Evolutionary conservation across 2,797 vertebrate species (phyloP).

Genomic region (Thalassophryne amazonica): DNA sequence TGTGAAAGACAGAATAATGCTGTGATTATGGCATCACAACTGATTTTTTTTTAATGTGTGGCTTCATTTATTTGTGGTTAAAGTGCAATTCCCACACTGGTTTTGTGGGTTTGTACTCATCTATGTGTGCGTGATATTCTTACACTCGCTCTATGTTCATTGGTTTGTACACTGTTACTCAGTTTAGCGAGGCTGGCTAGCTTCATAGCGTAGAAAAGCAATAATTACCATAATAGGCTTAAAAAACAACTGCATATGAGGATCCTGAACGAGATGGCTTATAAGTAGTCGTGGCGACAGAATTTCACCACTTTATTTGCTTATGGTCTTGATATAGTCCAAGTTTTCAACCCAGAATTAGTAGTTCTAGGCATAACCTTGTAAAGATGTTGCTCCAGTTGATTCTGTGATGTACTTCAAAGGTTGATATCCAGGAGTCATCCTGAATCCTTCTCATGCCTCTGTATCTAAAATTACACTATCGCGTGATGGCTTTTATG

Average conservation of each 20-base stretch:
- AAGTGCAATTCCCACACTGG: conserved; percentile 4
- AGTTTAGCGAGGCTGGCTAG: conserved; percentile 54
- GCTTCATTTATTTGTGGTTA: conserved; percentile 7
- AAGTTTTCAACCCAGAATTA: conserved; percentile 43
- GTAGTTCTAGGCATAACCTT: no score
- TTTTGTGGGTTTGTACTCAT: neutral
- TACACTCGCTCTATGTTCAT: conserved; percentile 47
- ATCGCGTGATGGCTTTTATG: conserved; percentile 17
- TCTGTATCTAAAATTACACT: neutral
- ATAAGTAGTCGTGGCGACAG: neutral
- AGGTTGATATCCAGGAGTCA: conserved; percentile 25
- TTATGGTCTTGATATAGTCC: conserved; percentile 33
- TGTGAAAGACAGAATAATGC: conserved; percentile 8
- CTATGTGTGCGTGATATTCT: conserved; percentile 16
- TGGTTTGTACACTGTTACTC: conserved; percentile 41
- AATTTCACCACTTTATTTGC: conserved; percentile 34
- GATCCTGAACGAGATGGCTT: conserved; percentile 16
- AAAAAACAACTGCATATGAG: conserved; percentile 22
- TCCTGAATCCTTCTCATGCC: conserved; percentile 2
- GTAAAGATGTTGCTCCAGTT: neutral
- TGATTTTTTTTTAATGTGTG: neutral
- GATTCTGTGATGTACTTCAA: neutral
- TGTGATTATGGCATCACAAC: conserved; percentile 2
- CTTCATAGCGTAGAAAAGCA: conserved; percentile 77
- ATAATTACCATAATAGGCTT: conserved; percentile 61